Conservation (phyloP, 2,888 invertebrate species). For the Amphipyra berbera region DNA sequence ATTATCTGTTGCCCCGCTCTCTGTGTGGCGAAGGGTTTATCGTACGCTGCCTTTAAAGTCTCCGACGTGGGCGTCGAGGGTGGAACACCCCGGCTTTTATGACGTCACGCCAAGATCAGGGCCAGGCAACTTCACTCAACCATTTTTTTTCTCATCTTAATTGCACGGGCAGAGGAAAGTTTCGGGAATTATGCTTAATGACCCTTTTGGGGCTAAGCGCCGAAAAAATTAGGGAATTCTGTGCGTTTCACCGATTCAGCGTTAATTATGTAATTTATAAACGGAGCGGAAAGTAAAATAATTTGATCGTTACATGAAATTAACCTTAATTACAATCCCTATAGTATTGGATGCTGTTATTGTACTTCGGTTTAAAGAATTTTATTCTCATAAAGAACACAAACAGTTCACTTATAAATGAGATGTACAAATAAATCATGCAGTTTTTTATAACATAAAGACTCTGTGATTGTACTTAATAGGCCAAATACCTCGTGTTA, state of each 20-base stretch:
- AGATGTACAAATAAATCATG: no score
- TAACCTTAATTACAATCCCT: neutral
- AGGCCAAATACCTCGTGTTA: no score
- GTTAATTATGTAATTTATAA: conserved; percentile 1
- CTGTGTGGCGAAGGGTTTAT: conserved; percentile 1
- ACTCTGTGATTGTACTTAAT: no score
- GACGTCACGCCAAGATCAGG: conserved; percentile 64
- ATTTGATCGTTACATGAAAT: neutral
- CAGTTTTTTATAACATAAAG: no score
- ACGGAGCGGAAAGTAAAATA: conserved; percentile 1
- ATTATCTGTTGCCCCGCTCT: neutral
- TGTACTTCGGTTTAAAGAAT: no score
- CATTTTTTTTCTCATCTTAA: conserved; percentile 50
- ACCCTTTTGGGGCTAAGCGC: conserved; percentile 16
- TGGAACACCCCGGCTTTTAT: conserved; percentile 39
- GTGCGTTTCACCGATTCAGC: conserved; percentile 5
- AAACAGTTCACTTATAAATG: no score
- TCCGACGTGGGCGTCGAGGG: conserved; percentile 53
- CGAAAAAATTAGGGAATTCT: conserved; percentile 14
- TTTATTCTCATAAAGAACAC: no score
- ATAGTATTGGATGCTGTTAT: no score
- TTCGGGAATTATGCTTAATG: conserved; percentile 28
- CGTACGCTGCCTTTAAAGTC: conserved; percentile 30
- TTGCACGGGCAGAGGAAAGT: conserved; percentile 35
- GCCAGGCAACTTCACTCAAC: conserved; percentile 40